These are phyloP conservation scores for Leptinotarsa tumamoca DNA, from an alignment of 2,888 invertebrate species.

Conservation along the genomic window DNA sequence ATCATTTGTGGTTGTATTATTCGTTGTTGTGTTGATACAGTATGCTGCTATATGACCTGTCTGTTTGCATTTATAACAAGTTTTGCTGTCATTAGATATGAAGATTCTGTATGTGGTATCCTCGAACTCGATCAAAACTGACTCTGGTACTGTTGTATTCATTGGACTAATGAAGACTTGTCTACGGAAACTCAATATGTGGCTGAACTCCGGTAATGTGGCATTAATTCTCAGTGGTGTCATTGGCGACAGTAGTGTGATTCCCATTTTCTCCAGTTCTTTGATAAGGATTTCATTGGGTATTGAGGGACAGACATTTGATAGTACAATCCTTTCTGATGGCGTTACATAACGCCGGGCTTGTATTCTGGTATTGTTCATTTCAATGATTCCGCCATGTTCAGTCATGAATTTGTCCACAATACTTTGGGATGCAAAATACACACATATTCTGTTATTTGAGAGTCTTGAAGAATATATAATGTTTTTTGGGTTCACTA, in stretches of 20 bases:
- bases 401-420: conserved; percentile 42
- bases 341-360: conserved; percentile 45
- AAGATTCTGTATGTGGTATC: conserved; percentile 45
- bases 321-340: conserved; percentile 48
- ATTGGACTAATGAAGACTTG: conserved; percentile 6
- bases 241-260: not conserved
- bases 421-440: conserved; percentile 33
- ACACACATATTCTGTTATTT: conserved; percentile 30
- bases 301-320: conserved; percentile 46
- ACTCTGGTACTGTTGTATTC: conserved; percentile 22
- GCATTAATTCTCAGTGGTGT: not conserved
- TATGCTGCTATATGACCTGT: conserved; percentile 43
- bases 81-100: conserved; percentile 33
- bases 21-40: conserved; percentile 24
- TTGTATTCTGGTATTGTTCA: conserved; percentile 27
- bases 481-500: conserved; percentile 37
- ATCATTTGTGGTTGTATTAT: not conserved
- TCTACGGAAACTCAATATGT: not conserved
- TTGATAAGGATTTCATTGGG: conserved; percentile 38
- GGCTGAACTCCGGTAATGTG: not conserved
- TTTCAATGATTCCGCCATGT: conserved; percentile 30
- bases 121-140: conserved; percentile 37
- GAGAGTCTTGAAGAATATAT: conserved; percentile 42
- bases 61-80: conserved; percentile 47
- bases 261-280: not conserved